Evolutionary conservation across 1,140 invertebrate species (phyloP), one percentile per base, ranked within the genome.

Genomic region (Schmidtea mediterranea): DNA sequence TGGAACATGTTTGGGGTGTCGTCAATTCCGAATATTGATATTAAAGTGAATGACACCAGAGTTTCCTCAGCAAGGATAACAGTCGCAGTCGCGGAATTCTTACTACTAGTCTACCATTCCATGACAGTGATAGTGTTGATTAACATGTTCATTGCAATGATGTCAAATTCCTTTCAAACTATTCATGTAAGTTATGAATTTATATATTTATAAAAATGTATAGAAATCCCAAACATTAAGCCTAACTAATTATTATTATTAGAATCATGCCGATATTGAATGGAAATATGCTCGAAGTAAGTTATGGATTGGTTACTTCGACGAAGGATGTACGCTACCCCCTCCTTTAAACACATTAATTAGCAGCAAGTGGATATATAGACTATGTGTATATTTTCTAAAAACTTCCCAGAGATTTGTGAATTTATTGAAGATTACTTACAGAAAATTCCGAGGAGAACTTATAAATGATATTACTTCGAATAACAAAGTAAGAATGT

Each of bases 121-220:
- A 68, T 71, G 62, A 68, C 70, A 15, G 69, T 73, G 46, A 72
- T 72, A 49, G 70, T 73, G 1, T 62, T 73, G 40, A 65, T 72
- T 32, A 73, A 73, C 57, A 73, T 73, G 71, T 62, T 72, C 5
- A 72, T 72, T 52, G 71, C 71, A 41, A 73, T 73, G 71, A 73
- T 73, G 71, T 71, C 69, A 21, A 67, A 69, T 52, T 71, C 68
- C 15, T 73, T 71, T 53, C 69, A 72, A 59, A 65, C 66, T 49
- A 73, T 73, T 39, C 70, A 73, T 62, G 71, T 71, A 56, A 52
- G 56, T 26, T n/a, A n/a, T n/a, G n/a, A n/a, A n/a, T n/a, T n/a
- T n/a, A n/a, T n/a, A n/a, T n/a, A n/a, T 37, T n/a, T 10, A 10
- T 37, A 10, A 10, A 37, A 58, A 66, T 8, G 54, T 68, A 19